Percentiles rank a stretch among this genome's conserved stretches.
phyloP scores from a whole-genome alignment of 2,888 invertebrate species.

The Apotomis turbidana region DNA sequence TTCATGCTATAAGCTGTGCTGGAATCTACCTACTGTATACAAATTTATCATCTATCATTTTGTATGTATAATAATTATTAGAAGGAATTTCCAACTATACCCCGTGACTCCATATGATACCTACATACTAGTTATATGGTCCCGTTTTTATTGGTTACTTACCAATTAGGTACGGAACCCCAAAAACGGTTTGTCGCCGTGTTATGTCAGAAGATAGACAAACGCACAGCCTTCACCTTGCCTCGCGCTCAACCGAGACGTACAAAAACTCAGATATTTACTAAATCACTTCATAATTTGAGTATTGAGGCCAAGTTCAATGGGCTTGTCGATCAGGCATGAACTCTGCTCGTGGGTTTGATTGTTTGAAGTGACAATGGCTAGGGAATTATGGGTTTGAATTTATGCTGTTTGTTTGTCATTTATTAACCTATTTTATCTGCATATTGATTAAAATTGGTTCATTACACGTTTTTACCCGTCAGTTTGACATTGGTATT shows the following conservation, averaged over 20 bases:
- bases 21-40: too few relatives aligned
- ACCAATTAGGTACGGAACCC: too few relatives aligned
- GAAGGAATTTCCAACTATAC: too few relatives aligned
- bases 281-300: slow-evolving; percentile 54
- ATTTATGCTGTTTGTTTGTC: background rate
- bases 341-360: slow-evolving; percentile 28
- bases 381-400: slow-evolving; percentile 10
- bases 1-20: too few relatives aligned
- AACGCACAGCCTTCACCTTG: slow-evolving; percentile 56
- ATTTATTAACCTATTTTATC: background rate
- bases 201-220: slow-evolving; percentile 34
- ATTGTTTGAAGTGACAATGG: slow-evolving; percentile 33
- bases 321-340: slow-evolving; percentile 43
- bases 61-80: too few relatives aligned
- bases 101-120: too few relatives aligned
- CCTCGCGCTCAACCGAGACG: slow-evolving; percentile 52
- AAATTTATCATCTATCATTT: too few relatives aligned
- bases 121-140: too few relatives aligned
- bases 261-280: slow-evolving; percentile 40
- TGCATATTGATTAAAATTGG: background rate
- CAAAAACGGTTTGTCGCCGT: slow-evolving; percentile 6
- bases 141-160: too few relatives aligned
- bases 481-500: too few relatives aligned
- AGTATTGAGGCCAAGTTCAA: slow-evolving; percentile 62
- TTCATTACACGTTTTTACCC: too few relatives aligned